Conservation (phyloP, 92 coral and sea anemone genomes). For the Porites evermanni region DNA sequence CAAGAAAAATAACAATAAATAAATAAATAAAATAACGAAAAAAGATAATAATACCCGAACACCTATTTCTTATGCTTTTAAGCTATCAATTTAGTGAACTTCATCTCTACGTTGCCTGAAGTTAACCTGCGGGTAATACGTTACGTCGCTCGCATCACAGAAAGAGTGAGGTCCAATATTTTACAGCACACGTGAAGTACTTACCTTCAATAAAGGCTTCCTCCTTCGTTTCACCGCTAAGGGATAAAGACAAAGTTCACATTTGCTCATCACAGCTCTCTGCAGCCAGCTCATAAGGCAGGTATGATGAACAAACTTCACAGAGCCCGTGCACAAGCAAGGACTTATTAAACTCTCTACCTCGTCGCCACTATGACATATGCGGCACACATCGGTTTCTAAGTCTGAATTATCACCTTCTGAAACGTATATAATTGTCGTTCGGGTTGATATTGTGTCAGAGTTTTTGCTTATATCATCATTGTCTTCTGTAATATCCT, state of each 20-base stretch:
- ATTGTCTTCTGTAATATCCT: neutral
- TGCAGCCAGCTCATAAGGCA: constrained; percentile 97
- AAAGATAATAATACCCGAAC: no score
- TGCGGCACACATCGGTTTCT: constrained; percentile 83
- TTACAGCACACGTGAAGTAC: neutral
- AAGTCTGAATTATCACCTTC: constrained; percentile 35
- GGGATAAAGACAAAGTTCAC: constrained; percentile 88
- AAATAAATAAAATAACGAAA: no score
- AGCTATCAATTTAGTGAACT: no score
- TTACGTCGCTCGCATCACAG: no score
- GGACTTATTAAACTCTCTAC: constrained; percentile 84
- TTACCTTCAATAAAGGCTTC: constrained; percentile 89
- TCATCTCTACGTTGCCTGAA: no score
- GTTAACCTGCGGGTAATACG: no score
- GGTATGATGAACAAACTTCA: constrained; percentile 85
- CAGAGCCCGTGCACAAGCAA: constrained; percentile 93
- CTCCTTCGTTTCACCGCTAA: constrained; percentile 80
- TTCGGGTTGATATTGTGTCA: neutral
- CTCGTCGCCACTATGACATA: constrained; percentile 90
- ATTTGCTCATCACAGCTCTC: constrained; percentile 86
- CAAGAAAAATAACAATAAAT: no score
- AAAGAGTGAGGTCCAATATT: neutral
- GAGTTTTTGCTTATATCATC: neutral
- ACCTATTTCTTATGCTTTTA: no score
- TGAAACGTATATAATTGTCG: constrained; percentile 17